phyloP scores from a whole-genome alignment of 2,888 invertebrate genomes.

The Bombylius discolor region DNA sequence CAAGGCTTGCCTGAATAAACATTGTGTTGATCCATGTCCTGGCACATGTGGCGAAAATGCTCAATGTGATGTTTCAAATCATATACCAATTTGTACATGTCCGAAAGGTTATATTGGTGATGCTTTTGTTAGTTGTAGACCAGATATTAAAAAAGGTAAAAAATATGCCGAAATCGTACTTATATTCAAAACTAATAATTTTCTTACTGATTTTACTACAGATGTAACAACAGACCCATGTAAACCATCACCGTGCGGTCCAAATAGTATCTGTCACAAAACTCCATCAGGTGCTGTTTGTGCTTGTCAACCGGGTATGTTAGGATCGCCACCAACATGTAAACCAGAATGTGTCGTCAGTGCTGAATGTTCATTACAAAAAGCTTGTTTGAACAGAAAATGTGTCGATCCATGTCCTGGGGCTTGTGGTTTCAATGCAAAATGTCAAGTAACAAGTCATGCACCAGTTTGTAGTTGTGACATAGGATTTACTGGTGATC shows the following conservation, averaged over 20 bases:
- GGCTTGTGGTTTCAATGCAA: slow-evolving; percentile 63
- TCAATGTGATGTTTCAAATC: slow-evolving; percentile 57
- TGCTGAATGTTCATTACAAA: slow-evolving; percentile 58
- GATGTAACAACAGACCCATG: slow-evolving; percentile 40
- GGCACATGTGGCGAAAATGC: slow-evolving; percentile 61
- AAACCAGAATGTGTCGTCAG: slow-evolving; percentile 68
- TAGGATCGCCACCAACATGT: slow-evolving; percentile 61
- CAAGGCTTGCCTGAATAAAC: slow-evolving; percentile 57
- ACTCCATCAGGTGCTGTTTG: slow-evolving; percentile 53
- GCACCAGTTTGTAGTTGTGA: slow-evolving; percentile 68
- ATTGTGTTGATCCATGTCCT: slow-evolving; percentile 59
- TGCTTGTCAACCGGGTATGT: slow-evolving; percentile 54
- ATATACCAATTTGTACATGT: slow-evolving; percentile 61
- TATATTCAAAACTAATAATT: neutral
- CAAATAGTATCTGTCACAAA: slow-evolving; percentile 57
- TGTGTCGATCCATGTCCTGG: slow-evolving; percentile 66
- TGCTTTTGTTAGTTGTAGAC: slow-evolving; percentile 51
- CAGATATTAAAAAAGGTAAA: slow-evolving; percentile 14
- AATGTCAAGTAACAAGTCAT: slow-evolving; percentile 69
- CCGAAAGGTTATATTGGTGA: slow-evolving; percentile 52
- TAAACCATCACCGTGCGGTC: slow-evolving; percentile 62
- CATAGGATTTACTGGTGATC: slow-evolving; percentile 57
- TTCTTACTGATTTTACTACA: neutral
- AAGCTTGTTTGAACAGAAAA: slow-evolving; percentile 59
- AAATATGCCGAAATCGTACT: neutral